Evolutionary conservation across 2,113 vertebrate genomes (phyloP).

Genomic region (Sceloporus undulatus): DNA sequence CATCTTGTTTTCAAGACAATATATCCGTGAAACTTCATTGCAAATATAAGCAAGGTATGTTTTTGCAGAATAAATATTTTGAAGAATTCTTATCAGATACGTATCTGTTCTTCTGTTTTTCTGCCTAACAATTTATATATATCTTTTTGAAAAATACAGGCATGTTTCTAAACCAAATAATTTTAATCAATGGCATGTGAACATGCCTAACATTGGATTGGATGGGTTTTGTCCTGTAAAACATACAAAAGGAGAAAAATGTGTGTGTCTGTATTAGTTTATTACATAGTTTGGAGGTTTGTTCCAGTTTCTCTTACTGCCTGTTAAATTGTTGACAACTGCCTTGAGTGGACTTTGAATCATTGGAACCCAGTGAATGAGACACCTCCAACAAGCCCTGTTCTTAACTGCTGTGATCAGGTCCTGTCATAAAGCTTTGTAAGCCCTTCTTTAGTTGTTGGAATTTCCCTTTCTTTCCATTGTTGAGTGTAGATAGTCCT

Average conservation of each 20-base stretch:
- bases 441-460: too few relatives aligned
- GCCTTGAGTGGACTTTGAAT: too few relatives aligned
- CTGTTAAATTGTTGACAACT: background rate
- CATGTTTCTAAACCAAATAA: background rate
- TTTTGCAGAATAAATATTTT: background rate
- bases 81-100: background rate
- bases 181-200: background rate
- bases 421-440: too few relatives aligned
- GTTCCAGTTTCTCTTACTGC: background rate
- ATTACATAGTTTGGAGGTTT: background rate
- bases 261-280: background rate
- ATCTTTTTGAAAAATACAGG: background rate
- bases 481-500: too few relatives aligned
- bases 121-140: too few relatives aligned
- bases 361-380: too few relatives aligned
- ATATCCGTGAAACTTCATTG: background rate
- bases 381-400: too few relatives aligned
- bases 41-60: conserved; percentile 2
- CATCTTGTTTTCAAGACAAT: background rate
- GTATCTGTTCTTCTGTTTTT: too few relatives aligned
- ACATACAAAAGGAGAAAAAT: background rate
- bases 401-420: too few relatives aligned
- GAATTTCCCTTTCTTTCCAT: too few relatives aligned
- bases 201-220: background rate
- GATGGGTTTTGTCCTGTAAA: background rate